Percentiles rank a stretch among this genome's conserved stretches.
Conservation (phyloP, 2,888 invertebrate genomes). For the Agrochola litura region DNA sequence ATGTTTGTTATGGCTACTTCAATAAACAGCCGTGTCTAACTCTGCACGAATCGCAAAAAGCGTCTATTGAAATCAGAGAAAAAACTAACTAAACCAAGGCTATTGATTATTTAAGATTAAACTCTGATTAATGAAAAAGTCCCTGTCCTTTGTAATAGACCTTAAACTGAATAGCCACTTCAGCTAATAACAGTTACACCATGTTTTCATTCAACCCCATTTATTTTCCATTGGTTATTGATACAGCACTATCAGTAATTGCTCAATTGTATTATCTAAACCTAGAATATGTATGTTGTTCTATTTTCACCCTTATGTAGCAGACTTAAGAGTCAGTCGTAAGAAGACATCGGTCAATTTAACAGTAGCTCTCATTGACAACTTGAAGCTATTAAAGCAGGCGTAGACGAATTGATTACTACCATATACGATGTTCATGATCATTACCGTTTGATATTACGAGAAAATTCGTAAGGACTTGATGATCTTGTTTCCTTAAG, state of each 20-base stretch:
- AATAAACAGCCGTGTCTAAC: slow-evolving; percentile 45
- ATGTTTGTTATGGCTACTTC: slow-evolving; percentile 57
- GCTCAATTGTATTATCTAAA: slow-evolving; percentile 69
- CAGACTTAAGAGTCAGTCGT: slow-evolving; percentile 58
- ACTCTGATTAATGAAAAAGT: slow-evolving; percentile 43
- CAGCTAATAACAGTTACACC: slow-evolving; percentile 40
- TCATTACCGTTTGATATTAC: slow-evolving; percentile 48
- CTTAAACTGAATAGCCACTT: slow-evolving; percentile 53
- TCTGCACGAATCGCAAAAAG: slow-evolving; percentile 47
- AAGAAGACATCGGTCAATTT: slow-evolving; percentile 48
- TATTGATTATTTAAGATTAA: slow-evolving; percentile 39
- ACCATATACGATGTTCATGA: slow-evolving; percentile 51
- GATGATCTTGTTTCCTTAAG: slow-evolving; percentile 45
- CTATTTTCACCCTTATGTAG: slow-evolving; percentile 63
- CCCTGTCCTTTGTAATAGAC: slow-evolving; percentile 25
- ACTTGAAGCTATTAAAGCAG: slow-evolving; percentile 63
- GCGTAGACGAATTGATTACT: slow-evolving; percentile 56
- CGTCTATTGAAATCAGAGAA: slow-evolving; percentile 36
- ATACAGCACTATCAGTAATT: slow-evolving; percentile 68
- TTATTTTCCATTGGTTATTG: slow-evolving; percentile 69
- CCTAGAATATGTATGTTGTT: slow-evolving; percentile 33
- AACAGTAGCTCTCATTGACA: slow-evolving; percentile 69
- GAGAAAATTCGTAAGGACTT: slow-evolving; percentile 36
- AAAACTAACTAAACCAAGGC: slow-evolving; percentile 58
- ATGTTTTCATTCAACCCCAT: slow-evolving; percentile 64